Evolutionary conservation across 2,797 vertebrate species (phyloP).

Genomic region (Parotocinclus haroldoi): DNA sequence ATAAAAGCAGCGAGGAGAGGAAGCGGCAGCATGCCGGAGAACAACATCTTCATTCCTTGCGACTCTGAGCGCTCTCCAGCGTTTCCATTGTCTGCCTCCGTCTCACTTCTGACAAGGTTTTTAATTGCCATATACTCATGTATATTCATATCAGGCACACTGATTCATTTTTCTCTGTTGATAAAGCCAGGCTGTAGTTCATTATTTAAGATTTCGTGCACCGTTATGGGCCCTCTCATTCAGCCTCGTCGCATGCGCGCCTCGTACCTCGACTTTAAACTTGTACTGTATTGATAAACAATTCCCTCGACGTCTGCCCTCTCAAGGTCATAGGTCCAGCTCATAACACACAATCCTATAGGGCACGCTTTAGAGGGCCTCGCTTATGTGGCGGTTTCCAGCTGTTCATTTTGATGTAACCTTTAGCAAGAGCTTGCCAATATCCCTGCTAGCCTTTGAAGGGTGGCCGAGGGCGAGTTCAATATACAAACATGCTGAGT

Average conservation of each 20-base stretch:
- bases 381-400: conserved; percentile 20
- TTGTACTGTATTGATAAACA: conserved; percentile 34
- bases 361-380: conserved; percentile 16
- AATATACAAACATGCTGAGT: conserved; percentile 42
- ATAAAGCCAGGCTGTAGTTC: conserved; percentile 50
- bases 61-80: conserved; percentile 43
- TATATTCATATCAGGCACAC: conserved; percentile 61
- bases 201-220: conserved; percentile 35
- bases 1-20: conserved; percentile 48
- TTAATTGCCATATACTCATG: conserved; percentile 65
- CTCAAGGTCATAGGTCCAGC: conserved; percentile 22
- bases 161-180: conserved; percentile 28
- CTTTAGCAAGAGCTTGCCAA: conserved; percentile 51
- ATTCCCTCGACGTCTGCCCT: background rate
- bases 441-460: conserved; percentile 34
- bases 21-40: conserved; percentile 49
- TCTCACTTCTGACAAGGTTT: conserved; percentile 50
- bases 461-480: conserved; percentile 32
- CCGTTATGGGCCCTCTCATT: background rate
- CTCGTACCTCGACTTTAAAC: conserved; percentile 4
- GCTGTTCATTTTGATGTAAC: conserved; percentile 54
- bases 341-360: conserved; percentile 14
- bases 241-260: background rate
- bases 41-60: conserved; percentile 55
- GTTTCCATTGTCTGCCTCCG: conserved; percentile 50